These are phyloP conservation scores for Diachasmimorpha longicaudata DNA, from an alignment of 1,140 invertebrate genomes.

Conservation along the genomic window DNA sequence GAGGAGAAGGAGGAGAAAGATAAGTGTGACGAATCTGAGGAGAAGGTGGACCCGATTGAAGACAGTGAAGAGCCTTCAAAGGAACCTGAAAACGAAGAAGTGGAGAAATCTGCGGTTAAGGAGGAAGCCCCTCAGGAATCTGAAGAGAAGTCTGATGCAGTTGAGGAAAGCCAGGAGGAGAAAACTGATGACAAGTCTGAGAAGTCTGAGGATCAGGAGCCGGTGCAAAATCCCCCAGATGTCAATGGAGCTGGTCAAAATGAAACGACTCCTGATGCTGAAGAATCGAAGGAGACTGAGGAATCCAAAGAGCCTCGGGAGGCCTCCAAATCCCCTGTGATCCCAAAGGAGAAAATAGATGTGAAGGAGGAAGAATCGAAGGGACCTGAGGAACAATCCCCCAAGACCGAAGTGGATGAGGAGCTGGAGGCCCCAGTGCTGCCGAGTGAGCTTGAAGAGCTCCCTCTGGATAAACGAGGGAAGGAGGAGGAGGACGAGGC, in stretches of 20 bases:
- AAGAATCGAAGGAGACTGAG: slow-evolving; percentile 4
- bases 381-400: background rate
- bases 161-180: slow-evolving; percentile 25
- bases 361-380: background rate
- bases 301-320: background rate
- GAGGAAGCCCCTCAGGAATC: slow-evolving; percentile 22
- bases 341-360: slow-evolving; percentile 2
- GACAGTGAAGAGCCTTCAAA: slow-evolving; percentile 9
- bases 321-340: background rate
- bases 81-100: slow-evolving; percentile 13
- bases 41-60: slow-evolving; percentile 17
- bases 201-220: background rate
- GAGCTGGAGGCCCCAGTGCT: background rate
- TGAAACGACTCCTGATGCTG: background rate
- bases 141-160: background rate
- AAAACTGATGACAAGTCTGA: background rate
- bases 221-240: background rate
- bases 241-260: background rate
- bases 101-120: background rate
- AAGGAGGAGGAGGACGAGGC: slow-evolving; percentile 5
- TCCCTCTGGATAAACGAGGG: background rate
- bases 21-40: background rate
- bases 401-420: background rate
- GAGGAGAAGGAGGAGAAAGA: background rate
- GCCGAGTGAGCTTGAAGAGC: background rate